Base-by-base conservation (phyloP, 2,888 invertebrate genomes). In the Sinopyrophorus schimmeli region DNA sequence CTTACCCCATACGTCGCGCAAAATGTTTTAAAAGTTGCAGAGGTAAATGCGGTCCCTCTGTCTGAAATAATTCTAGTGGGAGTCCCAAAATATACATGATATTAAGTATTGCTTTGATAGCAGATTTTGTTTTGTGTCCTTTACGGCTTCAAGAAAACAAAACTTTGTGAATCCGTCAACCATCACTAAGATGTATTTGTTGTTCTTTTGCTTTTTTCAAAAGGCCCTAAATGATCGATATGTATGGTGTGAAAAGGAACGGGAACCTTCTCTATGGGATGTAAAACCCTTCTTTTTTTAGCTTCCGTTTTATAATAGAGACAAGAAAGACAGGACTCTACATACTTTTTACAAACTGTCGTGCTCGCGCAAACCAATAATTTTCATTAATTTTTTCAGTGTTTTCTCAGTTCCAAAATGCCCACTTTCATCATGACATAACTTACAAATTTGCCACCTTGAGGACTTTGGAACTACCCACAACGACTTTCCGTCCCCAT, bases 31-130 rank as follows among this genome's bases (percentile, higher is more conserved):
- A 67, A 66, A 1, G 18, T 18, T n/a, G n/a, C 37, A 4, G 59
- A 53, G 0, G 61, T 64, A 24, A 60, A 66, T 0, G 58, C 57
- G 1, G 54, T 35, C 6, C 64, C 65, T 6, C 55, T 34, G 20
- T 65, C 63, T 3, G 44, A 53, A 10, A 65, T 57, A 2, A 65
- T 53, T 7, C 60, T 37, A 1, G 11, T 39, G 4, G 66, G 62
- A 12, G 49, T 57, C 3, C 63, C 56, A 50, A 61, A 2, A 60
- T 14, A 15, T 20, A 46, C 16, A 61, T 38, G 3, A 61, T n/a
- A 14, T 53, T 23, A 12, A 41, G 5, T 4, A 59, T 12, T 3
- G 42, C 23, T n/a, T 18, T 44, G 16, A 59, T 28, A 0, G 57
- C 58, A 1, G 37, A 42, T 20, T 44, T 57, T 59, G 12, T 23